Percentiles rank a stretch among this genome's conserved stretches.
Conservation (phyloP, 2,888 invertebrate species). For the Enchytraeus crypticus region DNA sequence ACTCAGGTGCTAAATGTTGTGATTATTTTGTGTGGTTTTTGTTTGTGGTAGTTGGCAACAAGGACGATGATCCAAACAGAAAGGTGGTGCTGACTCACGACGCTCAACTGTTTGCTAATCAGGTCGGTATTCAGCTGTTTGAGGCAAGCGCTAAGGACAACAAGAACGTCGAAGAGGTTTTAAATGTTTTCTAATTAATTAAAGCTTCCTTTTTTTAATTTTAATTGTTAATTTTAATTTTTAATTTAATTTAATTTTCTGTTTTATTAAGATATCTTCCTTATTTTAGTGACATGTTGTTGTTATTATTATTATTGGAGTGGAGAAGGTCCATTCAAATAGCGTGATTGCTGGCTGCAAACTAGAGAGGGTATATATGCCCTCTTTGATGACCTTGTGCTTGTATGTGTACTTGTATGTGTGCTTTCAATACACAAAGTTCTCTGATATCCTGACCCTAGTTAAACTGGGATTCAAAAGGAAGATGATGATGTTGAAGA, state of each 20-base stretch:
- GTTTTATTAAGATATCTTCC: not conserved
- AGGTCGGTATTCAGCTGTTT: conserved; percentile 92
- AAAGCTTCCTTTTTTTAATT: not conserved
- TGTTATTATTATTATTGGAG: too few species aligned
- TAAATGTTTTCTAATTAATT: not conserved
- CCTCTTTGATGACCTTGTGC: too few species aligned
- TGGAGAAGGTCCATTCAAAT: too few species aligned
- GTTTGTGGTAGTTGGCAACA: conserved; percentile 49
- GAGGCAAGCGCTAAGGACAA: conserved; percentile 99
- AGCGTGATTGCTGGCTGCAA: too few species aligned
- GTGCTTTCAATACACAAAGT: too few species aligned
- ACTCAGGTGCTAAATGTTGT: too few species aligned
- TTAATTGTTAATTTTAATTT: not conserved
- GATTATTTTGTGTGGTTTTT: too few species aligned
- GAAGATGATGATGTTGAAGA: too few species aligned
- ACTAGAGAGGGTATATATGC: too few species aligned
- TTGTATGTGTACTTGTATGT: too few species aligned
- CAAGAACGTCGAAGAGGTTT: conserved; percentile 84
- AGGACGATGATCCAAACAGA: conserved; percentile 46
- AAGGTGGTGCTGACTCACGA: conserved; percentile 95
- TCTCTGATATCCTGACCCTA: too few species aligned
- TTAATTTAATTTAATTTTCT: not conserved
- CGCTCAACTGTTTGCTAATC: conserved; percentile 89
- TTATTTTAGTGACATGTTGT: not conserved
- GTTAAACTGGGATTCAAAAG: too few species aligned